Evolutionary conservation across 2,797 vertebrate species (phyloP).

Genomic region (Pyrocephalus nanus): DNA sequence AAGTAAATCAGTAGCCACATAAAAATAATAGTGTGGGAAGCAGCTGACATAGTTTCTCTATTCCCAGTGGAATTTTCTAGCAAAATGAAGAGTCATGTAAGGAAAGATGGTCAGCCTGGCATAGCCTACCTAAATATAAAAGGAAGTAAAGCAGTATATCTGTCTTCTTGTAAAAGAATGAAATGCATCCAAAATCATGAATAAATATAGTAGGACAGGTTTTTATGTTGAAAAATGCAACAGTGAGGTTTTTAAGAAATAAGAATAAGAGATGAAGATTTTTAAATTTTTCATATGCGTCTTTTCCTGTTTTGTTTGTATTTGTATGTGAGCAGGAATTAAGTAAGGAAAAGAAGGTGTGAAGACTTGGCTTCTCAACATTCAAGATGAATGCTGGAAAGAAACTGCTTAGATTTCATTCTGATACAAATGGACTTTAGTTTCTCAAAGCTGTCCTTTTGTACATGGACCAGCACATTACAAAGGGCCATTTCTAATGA

Average conservation of each 20-base stretch:
- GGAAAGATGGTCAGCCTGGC: not conserved
- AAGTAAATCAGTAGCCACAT: not conserved
- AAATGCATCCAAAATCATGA: not conserved
- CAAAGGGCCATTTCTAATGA: not conserved
- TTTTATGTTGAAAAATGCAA: not conserved
- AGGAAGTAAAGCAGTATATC: not conserved
- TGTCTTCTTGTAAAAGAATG: not conserved
- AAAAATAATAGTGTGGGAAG: not conserved
- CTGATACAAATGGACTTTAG: too few relatives aligned
- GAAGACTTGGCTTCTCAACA: not conserved
- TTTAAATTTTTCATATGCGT: not conserved
- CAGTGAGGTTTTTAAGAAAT: rapidly evolving
- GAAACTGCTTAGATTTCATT: not conserved
- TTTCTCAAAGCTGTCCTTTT: not conserved
- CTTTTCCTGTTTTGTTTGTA: not conserved
- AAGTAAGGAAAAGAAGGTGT: not conserved
- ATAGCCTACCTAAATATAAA: not conserved
- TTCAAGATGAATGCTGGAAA: not conserved
- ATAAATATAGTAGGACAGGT: not conserved
- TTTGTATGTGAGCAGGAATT: not conserved
- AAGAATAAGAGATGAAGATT: not conserved
- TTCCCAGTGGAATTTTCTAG: not conserved
- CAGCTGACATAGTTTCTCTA: not conserved
- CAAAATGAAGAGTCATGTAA: not conserved
- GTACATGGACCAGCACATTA: not conserved